Evolutionary conservation across 2,888 invertebrate genomes (phyloP), one percentile per base, ranked within the genome.

Genomic region (Catocala nupta): DNA sequence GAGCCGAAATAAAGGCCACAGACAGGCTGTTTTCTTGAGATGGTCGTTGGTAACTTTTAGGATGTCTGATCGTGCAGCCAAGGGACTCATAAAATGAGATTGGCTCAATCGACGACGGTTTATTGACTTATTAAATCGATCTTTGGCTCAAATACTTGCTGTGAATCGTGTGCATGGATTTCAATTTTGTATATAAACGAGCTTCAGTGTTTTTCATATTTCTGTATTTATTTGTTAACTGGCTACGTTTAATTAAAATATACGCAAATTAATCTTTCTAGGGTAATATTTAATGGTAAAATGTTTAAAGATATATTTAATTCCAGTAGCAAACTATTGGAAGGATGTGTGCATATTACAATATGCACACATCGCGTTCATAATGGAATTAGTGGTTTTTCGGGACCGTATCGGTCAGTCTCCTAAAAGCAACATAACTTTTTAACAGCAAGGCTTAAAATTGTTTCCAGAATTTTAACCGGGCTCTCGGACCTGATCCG

Each of bases 71-170:
- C 85, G 75, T 81, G 85, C 84, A 84, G 85, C 79, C 89, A 66
- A 81, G 91, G 89, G 91, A 89, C 86, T 89, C 90, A 81, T 92
- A 91, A 92, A 92, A 87, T 83, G 87, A 90, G 92, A 92, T 92
- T 92, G 90, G 86, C 81, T 84, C 89, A 88, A 90, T 91, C 89
- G 90, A 82, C 85, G 85, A 83, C 85, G 87, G 84, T 91, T 91
- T 91, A 91, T 90, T 89, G 90, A 90, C 90, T 90, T 91, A 91
- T 91, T 91, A 91, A 90, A 91, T 91, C 86, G 90, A 90, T 90
- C 86, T 90, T 86, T 85, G 80, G 83, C 85, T 88, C 84, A 81
- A 83, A 83, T 83, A 82, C 79, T 84, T 80, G 80, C 78, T 80
- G 70, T 64, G 81, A 86, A 78, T 79, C 76, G 81, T 76, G 71